Conservation (phyloP, 2,113 vertebrate species). For the Pedionomus torquatus region DNA sequence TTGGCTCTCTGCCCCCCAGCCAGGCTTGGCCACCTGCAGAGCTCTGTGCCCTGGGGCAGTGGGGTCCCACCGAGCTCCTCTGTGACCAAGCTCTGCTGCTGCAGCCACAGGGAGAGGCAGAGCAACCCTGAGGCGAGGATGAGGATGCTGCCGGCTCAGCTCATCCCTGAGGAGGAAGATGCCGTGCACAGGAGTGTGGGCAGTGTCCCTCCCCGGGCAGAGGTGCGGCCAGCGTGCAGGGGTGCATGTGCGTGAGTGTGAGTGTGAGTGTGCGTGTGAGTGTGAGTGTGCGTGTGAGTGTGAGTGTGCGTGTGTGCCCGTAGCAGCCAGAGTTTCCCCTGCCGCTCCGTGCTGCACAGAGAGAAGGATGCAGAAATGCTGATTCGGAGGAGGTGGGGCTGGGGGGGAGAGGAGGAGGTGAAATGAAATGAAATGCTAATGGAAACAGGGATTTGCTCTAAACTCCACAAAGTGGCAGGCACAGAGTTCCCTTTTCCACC, state of each 20-base stretch:
- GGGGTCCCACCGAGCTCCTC: not conserved
- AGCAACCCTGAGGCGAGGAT: not conserved
- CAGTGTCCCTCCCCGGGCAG: not conserved
- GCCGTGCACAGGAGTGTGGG: not conserved
- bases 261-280: not conserved
- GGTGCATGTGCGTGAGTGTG: not conserved
- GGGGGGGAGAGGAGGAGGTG: conserved; percentile 7
- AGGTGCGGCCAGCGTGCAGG: not conserved
- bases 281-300: not conserved
- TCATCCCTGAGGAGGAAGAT: not conserved
- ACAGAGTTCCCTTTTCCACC: not conserved
- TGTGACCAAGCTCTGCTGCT: not conserved
- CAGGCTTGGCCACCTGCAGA: not conserved
- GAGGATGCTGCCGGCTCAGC: not conserved
- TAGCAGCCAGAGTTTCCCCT: not conserved
- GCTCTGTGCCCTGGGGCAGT: not conserved
- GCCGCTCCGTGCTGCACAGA: not conserved
- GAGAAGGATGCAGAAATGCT: conserved; percentile 16
- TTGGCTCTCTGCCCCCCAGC: not conserved
- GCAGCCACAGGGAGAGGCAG: not conserved
- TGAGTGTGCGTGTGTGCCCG: not conserved
- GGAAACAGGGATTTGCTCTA: not conserved
- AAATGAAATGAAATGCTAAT: not conserved
- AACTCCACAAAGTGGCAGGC: conserved; percentile 38
- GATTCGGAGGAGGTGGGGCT: conserved; percentile 46